Conservation (phyloP, 2,888 invertebrate genomes). For the Peribatodes rhomboidaria region DNA sequence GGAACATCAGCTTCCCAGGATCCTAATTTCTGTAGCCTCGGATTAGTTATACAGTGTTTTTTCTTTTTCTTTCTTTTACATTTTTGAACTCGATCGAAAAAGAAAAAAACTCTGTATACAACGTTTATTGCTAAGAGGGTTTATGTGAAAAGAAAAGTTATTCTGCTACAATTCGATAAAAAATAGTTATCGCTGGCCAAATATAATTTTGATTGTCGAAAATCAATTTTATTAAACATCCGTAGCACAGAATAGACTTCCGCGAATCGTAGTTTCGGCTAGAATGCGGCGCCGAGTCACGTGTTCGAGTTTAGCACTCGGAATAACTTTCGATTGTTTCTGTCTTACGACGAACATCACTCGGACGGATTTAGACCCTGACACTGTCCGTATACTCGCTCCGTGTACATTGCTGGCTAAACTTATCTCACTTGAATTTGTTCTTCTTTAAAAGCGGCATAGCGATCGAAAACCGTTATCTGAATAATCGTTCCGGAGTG, state of each 20-base stretch:
- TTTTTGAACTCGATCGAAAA: too few relatives aligned
- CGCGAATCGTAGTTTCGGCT: slow-evolving; percentile 65
- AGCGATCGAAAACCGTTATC: slow-evolving; percentile 1
- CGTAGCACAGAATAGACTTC: slow-evolving; percentile 57
- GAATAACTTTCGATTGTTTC: slow-evolving; percentile 84
- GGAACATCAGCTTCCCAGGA: too few relatives aligned
- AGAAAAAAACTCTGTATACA: too few relatives aligned
- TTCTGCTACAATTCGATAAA: too few relatives aligned
- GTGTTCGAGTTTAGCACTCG: slow-evolving; percentile 74
- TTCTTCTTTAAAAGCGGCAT: slow-evolving; percentile 24
- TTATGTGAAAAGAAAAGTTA: neutral
- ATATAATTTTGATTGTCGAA: neutral
- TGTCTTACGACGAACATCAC: slow-evolving; percentile 69
- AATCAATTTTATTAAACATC: slow-evolving; percentile 1
- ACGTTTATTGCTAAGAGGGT: too few relatives aligned
- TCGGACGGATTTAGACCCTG: slow-evolving; percentile 74
- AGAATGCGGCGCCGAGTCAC: slow-evolving; percentile 77
- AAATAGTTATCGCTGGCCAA: neutral
- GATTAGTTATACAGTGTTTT: too few relatives aligned
- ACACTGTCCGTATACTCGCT: slow-evolving; percentile 66
- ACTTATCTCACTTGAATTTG: slow-evolving; percentile 13
- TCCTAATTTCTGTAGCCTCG: too few relatives aligned
- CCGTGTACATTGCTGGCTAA: slow-evolving; percentile 55
- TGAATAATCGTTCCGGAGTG: slow-evolving; percentile 5
- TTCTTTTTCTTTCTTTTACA: too few relatives aligned